Evolutionary conservation across 1,140 invertebrate genomes (phyloP).

Genomic region (Coenobita brevimanus): DNA sequence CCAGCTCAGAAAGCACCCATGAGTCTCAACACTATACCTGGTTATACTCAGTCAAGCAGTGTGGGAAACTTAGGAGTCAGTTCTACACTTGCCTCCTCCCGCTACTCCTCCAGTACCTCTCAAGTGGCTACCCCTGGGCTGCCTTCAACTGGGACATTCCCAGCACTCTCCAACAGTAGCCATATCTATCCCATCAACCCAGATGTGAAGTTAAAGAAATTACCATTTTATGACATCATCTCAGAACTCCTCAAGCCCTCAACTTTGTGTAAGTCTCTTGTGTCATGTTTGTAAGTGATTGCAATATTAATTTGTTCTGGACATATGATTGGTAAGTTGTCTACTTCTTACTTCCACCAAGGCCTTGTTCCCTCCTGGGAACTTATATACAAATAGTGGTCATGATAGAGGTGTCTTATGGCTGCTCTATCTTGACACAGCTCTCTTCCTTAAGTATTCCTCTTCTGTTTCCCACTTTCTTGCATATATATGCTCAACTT

Average conservation of each 20-base stretch:
- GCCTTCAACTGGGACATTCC: constrained; percentile 22
- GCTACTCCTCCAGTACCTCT: constrained; percentile 32
- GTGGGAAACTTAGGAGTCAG: constrained; percentile 47
- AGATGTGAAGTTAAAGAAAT: constrained; percentile 90
- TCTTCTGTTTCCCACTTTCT: no score
- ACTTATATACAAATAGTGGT: no score
- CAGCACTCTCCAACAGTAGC: constrained; percentile 46
- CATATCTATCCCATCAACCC: constrained; percentile 84
- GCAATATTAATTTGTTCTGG: no score
- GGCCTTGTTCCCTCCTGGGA: no score
- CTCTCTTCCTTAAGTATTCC: no score
- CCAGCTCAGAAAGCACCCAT: constrained; percentile 56
- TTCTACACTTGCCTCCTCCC: constrained; percentile 22
- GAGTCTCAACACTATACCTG: constrained; percentile 48
- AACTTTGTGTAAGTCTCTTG: constrained; percentile 78
- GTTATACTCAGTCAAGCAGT: constrained; percentile 47
- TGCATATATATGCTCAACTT: no score
- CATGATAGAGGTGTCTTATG: no score
- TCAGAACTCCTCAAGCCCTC: constrained; percentile 92
- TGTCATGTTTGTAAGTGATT: no score
- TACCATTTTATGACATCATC: constrained; percentile 94
- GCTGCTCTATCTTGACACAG: no score
- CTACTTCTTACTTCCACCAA: no score
- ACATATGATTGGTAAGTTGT: no score
- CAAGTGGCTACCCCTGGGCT: constrained; percentile 31